A percentile compares a stretch with the other conserved stretches of the same genome.
Conservation (phyloP, 2,113 vertebrate species). For the Erythrocebus patas region DNA sequence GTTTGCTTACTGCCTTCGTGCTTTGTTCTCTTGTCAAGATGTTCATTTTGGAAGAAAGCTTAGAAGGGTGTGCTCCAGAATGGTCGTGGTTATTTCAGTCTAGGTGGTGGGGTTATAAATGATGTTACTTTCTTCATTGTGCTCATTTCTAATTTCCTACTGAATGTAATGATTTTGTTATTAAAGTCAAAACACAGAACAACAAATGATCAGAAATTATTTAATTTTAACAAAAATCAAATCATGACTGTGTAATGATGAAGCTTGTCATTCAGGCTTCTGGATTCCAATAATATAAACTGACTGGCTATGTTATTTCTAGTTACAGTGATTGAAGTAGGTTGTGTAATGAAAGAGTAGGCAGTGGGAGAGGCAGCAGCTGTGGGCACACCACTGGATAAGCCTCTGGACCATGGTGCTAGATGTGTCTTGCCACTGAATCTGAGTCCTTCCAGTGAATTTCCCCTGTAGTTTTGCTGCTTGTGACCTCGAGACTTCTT, state of each 20-base stretch:
- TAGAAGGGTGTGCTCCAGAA: background rate
- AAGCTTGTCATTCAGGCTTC: background rate
- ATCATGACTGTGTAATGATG: background rate
- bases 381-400: accelerated
- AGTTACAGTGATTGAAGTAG: background rate
- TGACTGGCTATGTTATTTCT: background rate
- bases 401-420: background rate
- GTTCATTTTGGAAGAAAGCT: background rate
- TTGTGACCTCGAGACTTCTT: background rate
- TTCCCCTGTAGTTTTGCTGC: background rate
- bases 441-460: background rate
- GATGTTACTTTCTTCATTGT: background rate
- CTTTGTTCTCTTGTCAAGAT: background rate
- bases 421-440: accelerated
- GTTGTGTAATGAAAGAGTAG: background rate
- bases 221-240: background rate
- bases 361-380: background rate
- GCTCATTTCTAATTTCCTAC: background rate
- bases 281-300: background rate
- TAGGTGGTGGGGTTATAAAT: background rate
- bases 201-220: background rate
- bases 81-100: background rate
- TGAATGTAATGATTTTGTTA: background rate
- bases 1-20: background rate
- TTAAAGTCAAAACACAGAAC: background rate